Percentiles rank a stretch among this genome's conserved stretches.
Conservation (phyloP, 2,113 vertebrate genomes). For the Tor tambroides region DNA sequence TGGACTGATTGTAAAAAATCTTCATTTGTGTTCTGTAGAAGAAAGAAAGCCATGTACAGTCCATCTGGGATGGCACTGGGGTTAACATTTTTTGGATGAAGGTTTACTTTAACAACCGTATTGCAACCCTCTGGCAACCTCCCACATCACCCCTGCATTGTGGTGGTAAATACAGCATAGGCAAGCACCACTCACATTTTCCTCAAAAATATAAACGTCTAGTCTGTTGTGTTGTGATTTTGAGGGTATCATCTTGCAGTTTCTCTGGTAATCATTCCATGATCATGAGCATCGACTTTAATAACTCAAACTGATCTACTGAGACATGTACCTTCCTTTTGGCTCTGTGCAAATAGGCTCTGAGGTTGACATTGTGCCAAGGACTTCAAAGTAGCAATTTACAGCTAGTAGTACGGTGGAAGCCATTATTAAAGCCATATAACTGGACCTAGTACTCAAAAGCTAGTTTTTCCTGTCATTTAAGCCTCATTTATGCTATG, state of each 20-base stretch:
- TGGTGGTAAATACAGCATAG: not conserved
- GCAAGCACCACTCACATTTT: not conserved
- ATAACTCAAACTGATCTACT: conserved; percentile 31
- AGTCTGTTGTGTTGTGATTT: not conserved
- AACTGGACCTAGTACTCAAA: not conserved
- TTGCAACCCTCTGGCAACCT: not conserved
- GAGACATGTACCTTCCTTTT: conserved; percentile 19
- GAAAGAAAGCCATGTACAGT: not conserved
- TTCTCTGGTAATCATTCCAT: conserved; percentile 16
- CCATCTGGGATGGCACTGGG: not conserved
- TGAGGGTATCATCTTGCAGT: not conserved
- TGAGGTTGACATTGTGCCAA: conserved; percentile 6
- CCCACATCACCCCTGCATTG: not conserved
- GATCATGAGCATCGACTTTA: not conserved
- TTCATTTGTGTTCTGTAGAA: not conserved
- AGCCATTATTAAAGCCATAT: conserved; percentile 2
- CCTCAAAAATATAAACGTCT: not conserved
- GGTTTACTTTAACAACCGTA: not conserved
- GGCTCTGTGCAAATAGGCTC: conserved; percentile 9
- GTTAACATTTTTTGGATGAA: not conserved
- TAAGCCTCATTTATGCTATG: not conserved
- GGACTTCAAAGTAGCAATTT: conserved; percentile 21
- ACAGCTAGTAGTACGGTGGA: not conserved
- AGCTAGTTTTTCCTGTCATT: not conserved
- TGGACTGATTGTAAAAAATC: not conserved